Evolutionary conservation across 2,888 invertebrate genomes (phyloP).

Genomic region (Sturmia bella): DNA sequence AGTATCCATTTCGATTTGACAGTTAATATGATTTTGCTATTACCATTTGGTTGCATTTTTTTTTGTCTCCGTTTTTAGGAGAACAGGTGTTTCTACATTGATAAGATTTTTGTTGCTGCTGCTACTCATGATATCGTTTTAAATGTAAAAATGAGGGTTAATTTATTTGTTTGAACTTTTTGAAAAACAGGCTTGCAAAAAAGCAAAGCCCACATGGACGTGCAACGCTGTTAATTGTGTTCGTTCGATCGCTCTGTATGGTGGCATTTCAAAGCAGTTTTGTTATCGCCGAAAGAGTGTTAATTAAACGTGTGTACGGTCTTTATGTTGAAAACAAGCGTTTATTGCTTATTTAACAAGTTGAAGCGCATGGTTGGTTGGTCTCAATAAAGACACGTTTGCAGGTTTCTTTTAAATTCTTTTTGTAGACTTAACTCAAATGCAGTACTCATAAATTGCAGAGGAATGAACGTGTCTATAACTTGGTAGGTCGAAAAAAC

Average conservation of each 20-base stretch:
- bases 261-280: constrained; percentile 13
- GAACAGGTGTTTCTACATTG: constrained; percentile 24
- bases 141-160: constrained; percentile 41
- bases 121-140: neutral
- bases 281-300: constrained; percentile 1
- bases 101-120: neutral
- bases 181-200: constrained; percentile 7
- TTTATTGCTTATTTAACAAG: neutral
- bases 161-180: constrained; percentile 53
- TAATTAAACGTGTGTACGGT: constrained; percentile 7
- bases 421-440: too few species aligned
- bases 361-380: neutral
- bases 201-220: constrained; percentile 1
- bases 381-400: constrained; percentile 8
- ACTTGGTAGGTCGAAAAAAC: too few species aligned
- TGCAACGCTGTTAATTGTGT: constrained; percentile 4
- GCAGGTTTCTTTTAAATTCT: neutral
- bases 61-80: neutral
- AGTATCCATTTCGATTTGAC: constrained; percentile 37
- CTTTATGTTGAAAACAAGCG: constrained; percentile 4
- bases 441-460: too few species aligned
- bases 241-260: too few species aligned
- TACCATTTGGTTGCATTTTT: constrained; percentile 18
- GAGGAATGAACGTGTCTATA: neutral
- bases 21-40: constrained; percentile 56